Evolutionary conservation across 2,113 vertebrate genomes (phyloP).

Genomic region (Arenaria interpres): DNA sequence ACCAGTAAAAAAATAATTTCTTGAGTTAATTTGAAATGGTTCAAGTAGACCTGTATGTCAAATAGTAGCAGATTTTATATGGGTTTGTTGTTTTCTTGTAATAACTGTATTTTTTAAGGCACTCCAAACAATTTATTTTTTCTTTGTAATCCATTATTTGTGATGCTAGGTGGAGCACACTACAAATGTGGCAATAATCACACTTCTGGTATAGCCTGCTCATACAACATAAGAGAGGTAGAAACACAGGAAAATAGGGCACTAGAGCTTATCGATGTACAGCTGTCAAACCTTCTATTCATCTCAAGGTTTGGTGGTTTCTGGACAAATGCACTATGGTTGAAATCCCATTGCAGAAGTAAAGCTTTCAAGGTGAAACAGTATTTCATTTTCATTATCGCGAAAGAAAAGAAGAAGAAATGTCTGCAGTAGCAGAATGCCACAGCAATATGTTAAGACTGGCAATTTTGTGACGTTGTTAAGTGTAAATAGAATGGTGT

Average conservation of each 20-base stretch:
- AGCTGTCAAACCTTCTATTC: conserved; percentile 44
- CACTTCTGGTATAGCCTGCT: neutral
- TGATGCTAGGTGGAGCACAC: neutral
- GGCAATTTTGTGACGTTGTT: neutral
- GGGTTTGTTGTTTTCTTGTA: neutral
- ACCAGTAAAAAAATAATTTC: conserved; percentile 3
- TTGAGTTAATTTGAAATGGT: conserved; percentile 20
- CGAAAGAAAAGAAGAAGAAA: conserved; percentile 23
- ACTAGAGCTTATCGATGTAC: neutral
- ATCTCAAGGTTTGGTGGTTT: conserved; percentile 33
- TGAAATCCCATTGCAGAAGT: conserved; percentile 23
- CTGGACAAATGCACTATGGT: conserved; percentile 13
- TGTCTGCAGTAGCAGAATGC: neutral
- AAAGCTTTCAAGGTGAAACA: conserved; percentile 53
- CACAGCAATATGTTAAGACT: neutral
- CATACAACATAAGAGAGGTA: neutral
- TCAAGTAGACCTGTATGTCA: neutral
- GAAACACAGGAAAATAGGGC: neutral
- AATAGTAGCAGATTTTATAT: neutral
- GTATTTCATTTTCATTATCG: conserved; percentile 38
- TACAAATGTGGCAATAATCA: neutral
- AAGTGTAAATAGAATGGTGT: neutral
- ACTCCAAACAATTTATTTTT: neutral
- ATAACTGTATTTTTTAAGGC: neutral
- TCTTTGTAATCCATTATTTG: neutral